These are phyloP conservation scores for Pelochelys cantorii DNA, from an alignment of 2,797 vertebrate species.

Conservation along the genomic window DNA sequence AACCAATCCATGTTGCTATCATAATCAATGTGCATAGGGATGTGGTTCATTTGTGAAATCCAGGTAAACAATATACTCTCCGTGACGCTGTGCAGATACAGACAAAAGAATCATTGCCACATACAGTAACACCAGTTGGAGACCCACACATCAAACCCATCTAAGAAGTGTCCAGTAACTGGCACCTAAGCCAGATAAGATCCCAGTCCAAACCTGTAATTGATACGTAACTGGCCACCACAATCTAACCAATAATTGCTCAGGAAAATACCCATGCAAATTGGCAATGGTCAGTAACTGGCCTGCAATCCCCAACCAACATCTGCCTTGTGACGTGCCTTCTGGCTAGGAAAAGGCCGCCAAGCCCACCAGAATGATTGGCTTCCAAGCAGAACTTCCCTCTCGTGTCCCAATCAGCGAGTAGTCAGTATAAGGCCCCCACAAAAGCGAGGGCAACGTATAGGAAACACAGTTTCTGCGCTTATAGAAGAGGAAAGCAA, in stretches of 20 bases:
- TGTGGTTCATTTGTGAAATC: slow-evolving; percentile 81
- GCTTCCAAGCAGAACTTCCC: not conserved
- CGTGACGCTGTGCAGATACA: slow-evolving; percentile 59
- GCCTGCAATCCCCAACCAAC: not conserved
- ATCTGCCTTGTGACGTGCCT: not conserved
- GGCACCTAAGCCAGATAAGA: not conserved
- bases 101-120: not conserved
- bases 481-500: not conserved
- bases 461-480: not conserved
- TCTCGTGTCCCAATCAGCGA: not conserved
- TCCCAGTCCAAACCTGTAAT: too few relatives aligned
- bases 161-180: not conserved
- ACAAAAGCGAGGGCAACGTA: not conserved
- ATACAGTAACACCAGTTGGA: not conserved
- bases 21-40: slow-evolving; percentile 81
- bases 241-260: not conserved
- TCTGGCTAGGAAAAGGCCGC: not conserved
- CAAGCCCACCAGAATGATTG: not conserved
- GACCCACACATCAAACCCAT: not conserved
- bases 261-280: not conserved
- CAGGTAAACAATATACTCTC: slow-evolving; percentile 84
- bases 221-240: not conserved
- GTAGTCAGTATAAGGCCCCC: not conserved
- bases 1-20: slow-evolving; percentile 85
- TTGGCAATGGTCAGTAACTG: not conserved